Evolutionary conservation across 2,797 vertebrate genomes (phyloP).

Genomic region (Tangara arthus): DNA sequence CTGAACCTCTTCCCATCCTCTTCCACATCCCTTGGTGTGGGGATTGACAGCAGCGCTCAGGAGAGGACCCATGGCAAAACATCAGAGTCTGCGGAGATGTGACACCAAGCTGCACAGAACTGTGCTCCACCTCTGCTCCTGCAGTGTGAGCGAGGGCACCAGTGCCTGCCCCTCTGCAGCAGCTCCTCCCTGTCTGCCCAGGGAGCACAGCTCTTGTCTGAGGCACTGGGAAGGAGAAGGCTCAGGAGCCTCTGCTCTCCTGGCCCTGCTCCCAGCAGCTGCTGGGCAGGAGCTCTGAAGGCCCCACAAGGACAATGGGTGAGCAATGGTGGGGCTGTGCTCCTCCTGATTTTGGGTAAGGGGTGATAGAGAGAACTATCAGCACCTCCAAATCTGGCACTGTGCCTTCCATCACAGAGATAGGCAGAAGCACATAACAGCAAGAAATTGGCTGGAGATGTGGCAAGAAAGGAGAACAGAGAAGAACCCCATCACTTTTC

Average conservation of each 20-base stretch:
- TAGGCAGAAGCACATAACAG: neutral
- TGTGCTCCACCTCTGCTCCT: neutral
- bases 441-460: neutral
- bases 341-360: neutral
- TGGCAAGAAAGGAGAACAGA: neutral
- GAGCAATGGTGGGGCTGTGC: fast-evolving
- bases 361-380: neutral
- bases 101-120: neutral
- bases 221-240: neutral
- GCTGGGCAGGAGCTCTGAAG: neutral
- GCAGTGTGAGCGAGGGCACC: neutral
- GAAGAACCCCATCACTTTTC: neutral
- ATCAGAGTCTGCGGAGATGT: neutral
- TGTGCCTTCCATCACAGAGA: neutral
- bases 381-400: neutral
- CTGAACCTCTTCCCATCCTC: neutral
- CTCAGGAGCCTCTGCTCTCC: neutral
- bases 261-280: neutral
- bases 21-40: neutral
- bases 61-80: neutral
- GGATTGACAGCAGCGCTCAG: neutral
- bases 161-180: fast-evolving
- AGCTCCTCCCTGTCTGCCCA: neutral
- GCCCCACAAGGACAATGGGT: neutral
- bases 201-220: neutral